Conservation (phyloP, 2,888 invertebrate genomes). For the Periphyllus acericola region DNA sequence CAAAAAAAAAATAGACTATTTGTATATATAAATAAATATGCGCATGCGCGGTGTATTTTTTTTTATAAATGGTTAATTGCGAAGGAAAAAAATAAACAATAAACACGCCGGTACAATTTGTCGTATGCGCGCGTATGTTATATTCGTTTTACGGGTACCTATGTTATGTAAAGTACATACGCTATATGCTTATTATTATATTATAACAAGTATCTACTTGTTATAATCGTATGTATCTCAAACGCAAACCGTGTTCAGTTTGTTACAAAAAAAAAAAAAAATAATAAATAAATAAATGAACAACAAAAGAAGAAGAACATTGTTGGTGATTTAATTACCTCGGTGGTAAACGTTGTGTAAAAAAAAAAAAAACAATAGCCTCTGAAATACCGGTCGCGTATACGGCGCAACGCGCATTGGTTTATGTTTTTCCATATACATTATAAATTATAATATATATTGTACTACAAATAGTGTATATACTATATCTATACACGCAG, state of each 20-base stretch:
- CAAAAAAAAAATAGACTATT: neutral
- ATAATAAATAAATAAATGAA: neutral
- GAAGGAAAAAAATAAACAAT: neutral
- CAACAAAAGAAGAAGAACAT: neutral
- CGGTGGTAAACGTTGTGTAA: neutral
- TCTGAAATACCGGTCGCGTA: neutral
- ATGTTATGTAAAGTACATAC: neutral
- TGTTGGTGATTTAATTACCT: slow-evolving; percentile 30
- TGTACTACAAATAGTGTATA: no score
- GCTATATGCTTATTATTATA: no score
- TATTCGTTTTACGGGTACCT: neutral
- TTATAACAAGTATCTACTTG: no score
- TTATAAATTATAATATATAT: neutral
- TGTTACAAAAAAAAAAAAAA: neutral
- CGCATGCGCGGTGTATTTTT: no score
- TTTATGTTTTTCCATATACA: neutral
- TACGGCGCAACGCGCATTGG: neutral
- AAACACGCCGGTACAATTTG: slow-evolving; percentile 2
- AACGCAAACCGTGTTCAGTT: neutral
- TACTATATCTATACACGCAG: no score
- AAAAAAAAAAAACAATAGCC: slow-evolving; percentile 22
- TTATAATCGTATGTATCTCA: slow-evolving; percentile 46
- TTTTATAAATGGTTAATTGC: slow-evolving; percentile 9
- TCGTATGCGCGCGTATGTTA: neutral
- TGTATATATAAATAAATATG: neutral